Conservation (phyloP, 2,888 invertebrate genomes). For the Andrena dorsata region DNA sequence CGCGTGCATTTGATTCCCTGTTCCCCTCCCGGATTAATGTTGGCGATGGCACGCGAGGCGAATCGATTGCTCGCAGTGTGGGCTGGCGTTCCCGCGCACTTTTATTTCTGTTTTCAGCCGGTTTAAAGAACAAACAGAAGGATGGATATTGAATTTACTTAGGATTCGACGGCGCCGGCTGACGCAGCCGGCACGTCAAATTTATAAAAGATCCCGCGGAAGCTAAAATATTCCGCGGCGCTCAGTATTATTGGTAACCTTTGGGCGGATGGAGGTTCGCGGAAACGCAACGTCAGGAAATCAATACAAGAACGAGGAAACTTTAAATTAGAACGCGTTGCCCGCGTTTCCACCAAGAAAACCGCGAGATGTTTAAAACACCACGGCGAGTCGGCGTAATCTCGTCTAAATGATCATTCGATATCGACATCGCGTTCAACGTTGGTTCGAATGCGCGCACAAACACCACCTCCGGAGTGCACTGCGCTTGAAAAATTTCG, state of each 20-base stretch:
- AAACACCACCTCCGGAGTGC: no score
- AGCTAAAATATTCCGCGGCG: slow-evolving; percentile 53
- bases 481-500: not conserved
- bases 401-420: slow-evolving; percentile 27
- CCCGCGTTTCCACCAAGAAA: slow-evolving; percentile 31
- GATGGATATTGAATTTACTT: slow-evolving; percentile 61
- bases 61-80: not conserved
- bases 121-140: slow-evolving; percentile 49
- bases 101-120: slow-evolving; percentile 28
- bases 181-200: slow-evolving; percentile 29
- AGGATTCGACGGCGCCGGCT: slow-evolving; percentile 27
- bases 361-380: slow-evolving; percentile 24
- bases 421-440: not conserved
- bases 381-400: slow-evolving; percentile 16
- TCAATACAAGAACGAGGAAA: slow-evolving; percentile 54
- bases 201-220: slow-evolving; percentile 39
- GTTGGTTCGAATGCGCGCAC: no score
- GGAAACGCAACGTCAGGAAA: slow-evolving; percentile 53
- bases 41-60: not conserved
- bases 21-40: not conserved
- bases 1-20: not conserved
- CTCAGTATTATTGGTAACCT: slow-evolving; percentile 42
- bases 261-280: not conserved
- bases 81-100: not conserved
- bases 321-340: slow-evolving; percentile 59